These are phyloP conservation scores for Mycalesis mineus DNA, from an alignment of 2,888 invertebrate species.

Conservation along the genomic window DNA sequence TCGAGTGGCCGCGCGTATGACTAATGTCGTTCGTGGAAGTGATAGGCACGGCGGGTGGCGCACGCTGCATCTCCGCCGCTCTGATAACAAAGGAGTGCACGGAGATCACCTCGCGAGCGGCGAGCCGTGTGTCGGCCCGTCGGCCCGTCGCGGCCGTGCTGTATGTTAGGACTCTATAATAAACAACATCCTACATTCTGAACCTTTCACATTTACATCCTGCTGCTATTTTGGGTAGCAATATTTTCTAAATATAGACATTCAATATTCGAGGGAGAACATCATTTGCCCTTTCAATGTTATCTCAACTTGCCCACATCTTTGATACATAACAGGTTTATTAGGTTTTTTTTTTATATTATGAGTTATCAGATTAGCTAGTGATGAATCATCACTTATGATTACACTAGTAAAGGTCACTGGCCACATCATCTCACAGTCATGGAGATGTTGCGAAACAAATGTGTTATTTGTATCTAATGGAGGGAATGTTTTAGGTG, in stretches of 20 bases:
- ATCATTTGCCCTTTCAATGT: constrained; percentile 46
- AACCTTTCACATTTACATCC: constrained; percentile 22
- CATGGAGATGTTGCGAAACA: constrained; percentile 46
- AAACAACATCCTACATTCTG: constrained; percentile 14
- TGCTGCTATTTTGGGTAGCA: constrained; percentile 70
- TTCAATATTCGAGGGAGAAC: constrained; percentile 64
- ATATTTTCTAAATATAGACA: constrained; percentile 74
- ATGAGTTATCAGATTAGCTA: constrained; percentile 57
- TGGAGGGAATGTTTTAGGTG: constrained; percentile 77
- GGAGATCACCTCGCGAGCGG: constrained; percentile 28
- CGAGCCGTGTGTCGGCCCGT: too few relatives aligned
- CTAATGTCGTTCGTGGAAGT: constrained; percentile 76
- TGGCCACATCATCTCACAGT: constrained; percentile 38
- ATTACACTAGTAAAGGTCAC: constrained; percentile 41
- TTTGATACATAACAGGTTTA: constrained; percentile 25
- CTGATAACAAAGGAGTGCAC: constrained; percentile 75
- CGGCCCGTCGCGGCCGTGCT: constrained; percentile 18
- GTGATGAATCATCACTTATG: constrained; percentile 68
- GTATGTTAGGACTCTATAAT: constrained; percentile 21
- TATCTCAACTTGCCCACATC: constrained; percentile 29
- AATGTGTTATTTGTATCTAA: constrained; percentile 34
- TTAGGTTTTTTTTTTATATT: constrained; percentile 38
- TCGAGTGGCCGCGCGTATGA: constrained; percentile 72
- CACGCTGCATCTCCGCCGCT: constrained; percentile 56
- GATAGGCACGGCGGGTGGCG: constrained; percentile 67